Evolutionary conservation across 2,888 invertebrate genomes (phyloP), one percentile per base, ranked within the genome.

Genomic region (Halocaridina rubra): DNA sequence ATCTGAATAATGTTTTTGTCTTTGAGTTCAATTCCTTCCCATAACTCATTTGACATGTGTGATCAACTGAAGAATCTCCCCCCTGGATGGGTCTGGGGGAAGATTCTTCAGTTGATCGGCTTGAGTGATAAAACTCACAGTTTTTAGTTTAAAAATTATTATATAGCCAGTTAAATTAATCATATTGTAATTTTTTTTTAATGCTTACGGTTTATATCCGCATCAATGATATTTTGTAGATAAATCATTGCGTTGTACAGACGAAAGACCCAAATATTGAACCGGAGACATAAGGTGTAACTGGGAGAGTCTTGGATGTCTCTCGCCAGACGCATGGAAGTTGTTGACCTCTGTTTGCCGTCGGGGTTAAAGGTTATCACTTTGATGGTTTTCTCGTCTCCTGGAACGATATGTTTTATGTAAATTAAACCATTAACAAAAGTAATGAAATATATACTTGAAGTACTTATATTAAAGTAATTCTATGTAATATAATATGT

Each of bases 191-290:
- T 27, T 10, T 10, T 24, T 7, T 13, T 22, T 24, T 27, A 19
- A 32, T 2, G 75, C 84, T 64, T 22, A 84, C 84, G 79, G 22
- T 39, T 19, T 7, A 53, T n/a, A 29, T 84, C 79, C n/a, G 53
- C 72, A 33, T 84, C 75, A 0, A 3, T 27, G 5, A 29, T 27
- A 75, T 72, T 80, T 7, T 79, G 27, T 27, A 84, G 33, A 67
- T 84, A 84, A 53, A 84, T 64, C 29, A 84, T 53, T 30, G 79
- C 79, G 19, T 74, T 84, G 24, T 79, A 80, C 16, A 84, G 75
- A 24, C 84, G 33, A 80, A 84, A 84, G 67, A 84, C 84, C 19
- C 30, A 16, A 74, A 84, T 80, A 46, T 79, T 80, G 27, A 85
- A 75, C 10, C 80, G 64, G 4, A 85, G 67, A 39, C 84, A 80